Evolutionary conservation across 2,797 vertebrate genomes (phyloP).

Genomic region (Eidolon dupreanum): DNA sequence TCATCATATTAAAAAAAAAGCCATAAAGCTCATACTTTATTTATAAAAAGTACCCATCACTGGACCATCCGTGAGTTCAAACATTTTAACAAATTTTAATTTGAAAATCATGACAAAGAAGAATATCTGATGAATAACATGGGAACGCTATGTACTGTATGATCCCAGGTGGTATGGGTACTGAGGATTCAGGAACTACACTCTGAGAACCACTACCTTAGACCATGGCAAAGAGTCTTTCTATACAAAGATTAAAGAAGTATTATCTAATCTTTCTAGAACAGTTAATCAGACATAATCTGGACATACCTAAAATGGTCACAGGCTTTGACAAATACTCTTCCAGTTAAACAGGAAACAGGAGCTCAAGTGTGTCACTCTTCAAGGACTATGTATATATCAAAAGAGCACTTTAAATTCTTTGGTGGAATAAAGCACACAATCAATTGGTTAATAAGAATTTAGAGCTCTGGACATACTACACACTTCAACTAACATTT

Average conservation of each 20-base stretch:
- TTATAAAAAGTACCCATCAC: background rate
- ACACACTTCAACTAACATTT: background rate
- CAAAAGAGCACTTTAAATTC: background rate
- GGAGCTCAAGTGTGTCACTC: background rate
- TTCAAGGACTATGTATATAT: background rate
- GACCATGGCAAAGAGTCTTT: background rate
- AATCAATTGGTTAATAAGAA: background rate
- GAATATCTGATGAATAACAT: background rate
- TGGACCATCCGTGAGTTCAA: background rate
- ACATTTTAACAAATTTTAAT: background rate
- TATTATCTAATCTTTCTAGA: background rate
- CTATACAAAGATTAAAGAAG: background rate
- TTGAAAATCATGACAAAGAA: background rate
- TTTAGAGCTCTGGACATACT: background rate
- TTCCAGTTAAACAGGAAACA: background rate
- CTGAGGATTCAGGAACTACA: background rate
- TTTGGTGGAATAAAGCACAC: background rate
- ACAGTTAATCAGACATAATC: background rate
- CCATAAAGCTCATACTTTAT: background rate
- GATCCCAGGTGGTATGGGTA: background rate
- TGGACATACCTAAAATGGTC: background rate
- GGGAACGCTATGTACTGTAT: background rate
- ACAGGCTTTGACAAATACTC: background rate
- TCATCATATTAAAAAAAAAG: conserved; percentile 9
- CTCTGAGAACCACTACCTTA: background rate